A percentile compares a stretch with the other conserved stretches of the same genome.
phyloP scores from a whole-genome alignment of 2,888 invertebrate genomes.

The Dilophus febrilis region DNA sequence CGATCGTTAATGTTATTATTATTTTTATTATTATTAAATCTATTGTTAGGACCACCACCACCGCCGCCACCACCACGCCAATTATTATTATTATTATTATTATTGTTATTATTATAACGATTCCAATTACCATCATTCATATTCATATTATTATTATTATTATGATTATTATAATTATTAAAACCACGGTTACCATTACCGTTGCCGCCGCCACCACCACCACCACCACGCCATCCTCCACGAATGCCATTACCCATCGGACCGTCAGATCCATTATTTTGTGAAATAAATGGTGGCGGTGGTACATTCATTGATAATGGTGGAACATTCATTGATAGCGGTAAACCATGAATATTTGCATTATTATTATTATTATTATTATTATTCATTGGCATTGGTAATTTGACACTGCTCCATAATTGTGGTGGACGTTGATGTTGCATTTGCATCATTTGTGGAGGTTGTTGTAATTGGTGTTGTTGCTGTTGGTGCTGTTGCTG shows the following conservation, averaged over 20 bases:
- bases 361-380: too few species aligned
- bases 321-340: too few species aligned
- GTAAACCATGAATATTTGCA: too few species aligned
- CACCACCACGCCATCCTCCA: background rate
- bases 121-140: constrained; percentile 1
- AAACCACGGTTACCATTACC: background rate
- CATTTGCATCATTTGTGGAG: too few species aligned
- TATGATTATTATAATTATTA: background rate
- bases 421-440: too few species aligned
- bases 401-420: too few species aligned
- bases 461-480: background rate
- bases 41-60: constrained; percentile 36
- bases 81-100: constrained; percentile 13
- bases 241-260: background rate
- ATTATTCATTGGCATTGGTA: too few species aligned
- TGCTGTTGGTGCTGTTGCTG: too few species aligned
- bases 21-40: background rate
- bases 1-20: background rate
- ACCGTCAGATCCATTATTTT: background rate
- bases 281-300: background rate
- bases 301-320: background rate
- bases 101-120: background rate
- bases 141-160: too few species aligned
- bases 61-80: constrained; percentile 25
- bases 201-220: background rate